Evolutionary conservation across 2,113 vertebrate genomes (phyloP).

Genomic region (Platichthys stellatus): DNA sequence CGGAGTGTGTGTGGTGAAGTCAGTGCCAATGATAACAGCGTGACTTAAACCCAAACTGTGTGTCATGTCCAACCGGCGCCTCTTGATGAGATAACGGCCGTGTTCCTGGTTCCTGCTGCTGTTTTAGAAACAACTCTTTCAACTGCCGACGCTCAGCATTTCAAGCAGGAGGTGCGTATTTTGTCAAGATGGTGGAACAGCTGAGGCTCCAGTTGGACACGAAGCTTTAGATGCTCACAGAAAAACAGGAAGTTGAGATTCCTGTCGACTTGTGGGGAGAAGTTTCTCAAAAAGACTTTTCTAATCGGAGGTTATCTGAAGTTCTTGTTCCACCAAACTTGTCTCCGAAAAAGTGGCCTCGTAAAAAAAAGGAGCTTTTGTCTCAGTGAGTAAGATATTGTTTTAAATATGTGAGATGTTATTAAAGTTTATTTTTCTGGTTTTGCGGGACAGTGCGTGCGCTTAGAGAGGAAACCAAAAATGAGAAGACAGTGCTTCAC

Average conservation of each 20-base stretch:
- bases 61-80: conserved; percentile 11
- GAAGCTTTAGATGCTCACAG: too few relatives aligned
- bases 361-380: conserved; percentile 22
- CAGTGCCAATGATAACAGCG: conserved; percentile 70
- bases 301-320: neutral
- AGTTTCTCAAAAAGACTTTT: too few relatives aligned
- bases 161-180: neutral
- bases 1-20: conserved; percentile 70
- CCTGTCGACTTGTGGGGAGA: neutral
- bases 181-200: neutral
- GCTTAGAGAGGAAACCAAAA: conserved; percentile 51
- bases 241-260: neutral
- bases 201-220: neutral
- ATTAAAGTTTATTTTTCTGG: conserved; percentile 1
- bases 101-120: conserved; percentile 22
- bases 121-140: neutral
- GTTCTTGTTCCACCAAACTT: neutral
- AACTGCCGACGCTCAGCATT: conserved; percentile 12
- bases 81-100: conserved; percentile 1
- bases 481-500: conserved; percentile 24
- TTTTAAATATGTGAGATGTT: conserved; percentile 9
- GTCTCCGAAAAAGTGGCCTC: conserved; percentile 44
- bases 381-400: conserved; percentile 32
- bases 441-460: neutral
- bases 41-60: conserved; percentile 67